Evolutionary conservation across 2,888 invertebrate genomes (phyloP).

Genomic region (Trisateles emortualis): DNA sequence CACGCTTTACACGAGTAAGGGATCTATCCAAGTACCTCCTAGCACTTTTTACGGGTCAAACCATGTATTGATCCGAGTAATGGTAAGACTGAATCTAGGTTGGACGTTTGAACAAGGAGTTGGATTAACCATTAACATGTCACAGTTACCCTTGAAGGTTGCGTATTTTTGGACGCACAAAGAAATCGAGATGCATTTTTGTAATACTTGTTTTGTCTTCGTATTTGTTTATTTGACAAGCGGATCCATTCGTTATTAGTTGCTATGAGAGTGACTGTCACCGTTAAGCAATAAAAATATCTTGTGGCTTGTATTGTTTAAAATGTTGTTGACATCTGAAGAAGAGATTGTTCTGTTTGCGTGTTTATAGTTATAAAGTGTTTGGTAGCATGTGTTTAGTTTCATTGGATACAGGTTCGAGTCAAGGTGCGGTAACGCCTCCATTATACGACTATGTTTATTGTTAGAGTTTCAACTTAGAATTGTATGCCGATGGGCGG

Average conservation of each 20-base stretch:
- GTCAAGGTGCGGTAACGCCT: constrained; percentile 20
- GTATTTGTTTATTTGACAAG: constrained; percentile 43
- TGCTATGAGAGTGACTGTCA: constrained; percentile 24
- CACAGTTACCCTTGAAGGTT: constrained; percentile 34
- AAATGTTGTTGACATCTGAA: constrained; percentile 35
- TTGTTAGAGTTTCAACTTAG: constrained; percentile 39
- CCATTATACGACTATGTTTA: constrained; percentile 27
- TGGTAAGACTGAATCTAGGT: constrained; percentile 77
- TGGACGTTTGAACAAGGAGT: constrained; percentile 70
- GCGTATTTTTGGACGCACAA: constrained; percentile 32
- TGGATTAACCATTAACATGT: constrained; percentile 36
- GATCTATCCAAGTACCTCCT: constrained; percentile 71
- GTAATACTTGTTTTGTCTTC: constrained; percentile 37
- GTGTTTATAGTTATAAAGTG: constrained; percentile 18
- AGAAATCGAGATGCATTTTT: constrained; percentile 21
- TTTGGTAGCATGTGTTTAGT: constrained; percentile 18
- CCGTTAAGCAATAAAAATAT: constrained; percentile 45
- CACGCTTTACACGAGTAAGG: constrained; percentile 82
- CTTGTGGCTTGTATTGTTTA: constrained; percentile 37
- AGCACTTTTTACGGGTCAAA: constrained; percentile 77
- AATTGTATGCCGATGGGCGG: constrained; percentile 26
- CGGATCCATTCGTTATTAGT: constrained; percentile 34
- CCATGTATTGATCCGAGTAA: constrained; percentile 78
- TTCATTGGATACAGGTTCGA: constrained; percentile 16
- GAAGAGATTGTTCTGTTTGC: constrained; percentile 27